Conservation (phyloP, 2,797 vertebrate genomes). For the Enteromius thamalakanensis region DNA sequence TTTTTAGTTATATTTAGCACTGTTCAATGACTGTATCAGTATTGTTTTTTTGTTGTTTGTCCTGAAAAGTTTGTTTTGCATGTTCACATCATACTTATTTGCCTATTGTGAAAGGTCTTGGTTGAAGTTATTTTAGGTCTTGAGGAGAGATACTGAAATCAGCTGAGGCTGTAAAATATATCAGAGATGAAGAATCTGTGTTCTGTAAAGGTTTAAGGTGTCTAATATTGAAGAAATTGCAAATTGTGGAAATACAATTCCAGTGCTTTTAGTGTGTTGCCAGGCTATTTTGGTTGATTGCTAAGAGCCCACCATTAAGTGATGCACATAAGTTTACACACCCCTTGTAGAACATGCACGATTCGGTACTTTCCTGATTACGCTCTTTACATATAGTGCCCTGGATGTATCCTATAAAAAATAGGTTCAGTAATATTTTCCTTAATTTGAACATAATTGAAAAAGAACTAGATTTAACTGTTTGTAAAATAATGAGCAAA, state of each 20-base stretch:
- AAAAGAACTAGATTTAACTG: background rate
- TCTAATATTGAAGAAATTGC: background rate
- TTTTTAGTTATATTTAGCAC: background rate
- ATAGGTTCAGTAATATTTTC: background rate
- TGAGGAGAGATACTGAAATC: background rate
- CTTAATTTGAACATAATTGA: background rate
- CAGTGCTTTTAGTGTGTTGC: background rate
- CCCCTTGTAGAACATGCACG: no score
- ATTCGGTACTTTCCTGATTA: background rate
- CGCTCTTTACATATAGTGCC: no score
- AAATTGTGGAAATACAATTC: background rate
- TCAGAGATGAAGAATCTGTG: background rate
- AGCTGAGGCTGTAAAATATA: background rate
- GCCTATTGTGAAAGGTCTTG: background rate
- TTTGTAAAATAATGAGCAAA: background rate
- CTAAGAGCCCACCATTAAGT: no score
- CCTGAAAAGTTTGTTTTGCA: background rate
- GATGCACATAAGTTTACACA: no score
- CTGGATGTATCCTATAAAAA: background rate
- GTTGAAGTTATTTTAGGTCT: background rate
- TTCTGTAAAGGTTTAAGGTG: background rate
- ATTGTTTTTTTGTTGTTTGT: background rate
- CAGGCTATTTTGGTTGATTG: no score
- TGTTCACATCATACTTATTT: background rate
- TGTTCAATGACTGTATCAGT: background rate